Conservation (phyloP, 1,140 invertebrate genomes). For the Stratiolaelaps scimitus region DNA sequence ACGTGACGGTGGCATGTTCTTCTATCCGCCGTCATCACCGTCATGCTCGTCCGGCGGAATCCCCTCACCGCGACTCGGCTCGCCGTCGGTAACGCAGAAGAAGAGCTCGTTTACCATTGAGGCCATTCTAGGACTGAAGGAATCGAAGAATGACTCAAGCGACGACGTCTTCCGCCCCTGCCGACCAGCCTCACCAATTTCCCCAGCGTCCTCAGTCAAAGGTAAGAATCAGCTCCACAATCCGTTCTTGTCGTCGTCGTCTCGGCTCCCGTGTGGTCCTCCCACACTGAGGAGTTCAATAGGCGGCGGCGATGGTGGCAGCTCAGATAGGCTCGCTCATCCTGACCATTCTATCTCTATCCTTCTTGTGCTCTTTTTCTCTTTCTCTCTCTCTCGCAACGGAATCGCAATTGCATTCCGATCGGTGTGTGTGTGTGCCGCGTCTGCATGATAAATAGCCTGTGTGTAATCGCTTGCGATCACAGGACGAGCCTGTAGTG, state of each 20-base stretch:
- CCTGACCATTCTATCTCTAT: too few species aligned
- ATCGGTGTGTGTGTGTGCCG: not conserved
- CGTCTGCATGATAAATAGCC: not conserved
- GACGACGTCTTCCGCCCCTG: conserved; percentile 18
- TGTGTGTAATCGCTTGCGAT: not conserved
- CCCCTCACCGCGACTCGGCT: conserved; percentile 4
- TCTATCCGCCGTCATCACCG: conserved; percentile 9
- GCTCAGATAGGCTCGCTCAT: too few species aligned
- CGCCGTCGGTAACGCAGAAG: not conserved
- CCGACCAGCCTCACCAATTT: too few species aligned
- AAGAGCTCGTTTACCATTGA: conserved; percentile 63
- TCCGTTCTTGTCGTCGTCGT: not conserved
- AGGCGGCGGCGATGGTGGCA: too few species aligned
- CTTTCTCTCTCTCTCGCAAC: too few species aligned
- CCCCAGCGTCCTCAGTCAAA: not conserved
- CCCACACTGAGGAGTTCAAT: not conserved
- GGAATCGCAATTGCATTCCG: not conserved
- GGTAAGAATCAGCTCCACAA: not conserved
- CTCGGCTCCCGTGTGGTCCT: not conserved
- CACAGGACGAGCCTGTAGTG: not conserved
- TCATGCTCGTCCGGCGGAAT: conserved; percentile 14
- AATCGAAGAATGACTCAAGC: conserved; percentile 8
- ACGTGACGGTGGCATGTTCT: not conserved
- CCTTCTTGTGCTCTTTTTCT: too few species aligned
- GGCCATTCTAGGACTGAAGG: conserved; percentile 55